These are phyloP conservation scores for Amblyraja radiata DNA, from an alignment of 2,797 vertebrate species.

Conservation along the genomic window DNA sequence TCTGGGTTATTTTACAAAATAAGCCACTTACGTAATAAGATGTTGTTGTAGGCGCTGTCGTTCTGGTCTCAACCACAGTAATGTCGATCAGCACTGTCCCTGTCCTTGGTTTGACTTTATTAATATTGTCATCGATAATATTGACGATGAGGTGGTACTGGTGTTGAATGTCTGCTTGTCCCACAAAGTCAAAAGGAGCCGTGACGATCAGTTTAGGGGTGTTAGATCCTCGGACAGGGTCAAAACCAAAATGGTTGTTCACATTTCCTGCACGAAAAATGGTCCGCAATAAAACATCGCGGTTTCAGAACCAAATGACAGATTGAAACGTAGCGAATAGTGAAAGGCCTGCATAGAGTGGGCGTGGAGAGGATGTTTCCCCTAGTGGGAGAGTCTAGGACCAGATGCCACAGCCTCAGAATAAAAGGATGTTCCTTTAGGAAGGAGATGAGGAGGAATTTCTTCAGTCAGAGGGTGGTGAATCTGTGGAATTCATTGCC, in stretches of 20 bases:
- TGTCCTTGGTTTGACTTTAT: slow-evolving; percentile 41
- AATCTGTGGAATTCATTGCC: too few species aligned
- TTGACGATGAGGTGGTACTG: slow-evolving; percentile 46
- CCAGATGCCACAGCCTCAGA: too few species aligned
- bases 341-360: too few species aligned
- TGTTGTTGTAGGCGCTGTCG: slow-evolving; percentile 11
- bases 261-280: slow-evolving; percentile 45
- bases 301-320: background rate
- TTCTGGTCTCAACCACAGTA: slow-evolving; percentile 43
- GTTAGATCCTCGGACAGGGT: slow-evolving; percentile 47
- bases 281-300: background rate
- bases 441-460: too few species aligned
- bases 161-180: slow-evolving; percentile 39
- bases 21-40: slow-evolving; percentile 43
- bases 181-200: slow-evolving; percentile 47
- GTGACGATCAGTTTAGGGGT: slow-evolving; percentile 48
- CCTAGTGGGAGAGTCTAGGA: too few species aligned
- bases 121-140: slow-evolving; percentile 47
- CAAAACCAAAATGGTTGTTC: slow-evolving; percentile 50
- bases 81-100: slow-evolving; percentile 44
- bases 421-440: too few species aligned
- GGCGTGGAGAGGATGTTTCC: too few species aligned
- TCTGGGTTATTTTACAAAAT: background rate
- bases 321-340: background rate
- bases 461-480: too few species aligned